phyloP scores from a whole-genome alignment of 2,797 vertebrate species.

The Falco peregrinus region DNA sequence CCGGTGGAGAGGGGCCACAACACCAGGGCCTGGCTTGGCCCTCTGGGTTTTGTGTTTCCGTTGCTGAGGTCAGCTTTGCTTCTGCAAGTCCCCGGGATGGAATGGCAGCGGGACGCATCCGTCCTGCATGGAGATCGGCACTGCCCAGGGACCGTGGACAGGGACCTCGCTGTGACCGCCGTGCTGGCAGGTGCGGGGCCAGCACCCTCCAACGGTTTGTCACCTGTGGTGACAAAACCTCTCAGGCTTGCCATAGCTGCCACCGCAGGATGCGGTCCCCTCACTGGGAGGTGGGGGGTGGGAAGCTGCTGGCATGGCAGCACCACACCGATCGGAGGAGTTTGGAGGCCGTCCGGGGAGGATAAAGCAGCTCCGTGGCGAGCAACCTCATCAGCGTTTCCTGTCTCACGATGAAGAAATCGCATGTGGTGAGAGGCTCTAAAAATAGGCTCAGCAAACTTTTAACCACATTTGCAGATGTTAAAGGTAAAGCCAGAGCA shows the following conservation, averaged over 20 bases:
- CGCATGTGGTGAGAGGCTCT: slow-evolving; percentile 57
- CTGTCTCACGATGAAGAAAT: slow-evolving; percentile 64
- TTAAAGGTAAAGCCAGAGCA: slow-evolving; percentile 60
- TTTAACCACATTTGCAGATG: slow-evolving; percentile 66
- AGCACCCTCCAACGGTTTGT: not conserved
- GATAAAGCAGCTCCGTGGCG: slow-evolving; percentile 8
- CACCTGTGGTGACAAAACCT: not conserved
- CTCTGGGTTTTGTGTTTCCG: not conserved
- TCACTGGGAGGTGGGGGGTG: not conserved
- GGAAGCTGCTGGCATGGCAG: not conserved
- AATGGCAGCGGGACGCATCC: not conserved
- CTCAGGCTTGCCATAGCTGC: not conserved
- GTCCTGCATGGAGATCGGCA: fast-evolving
- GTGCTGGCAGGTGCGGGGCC: not conserved
- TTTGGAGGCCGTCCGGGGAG: not conserved
- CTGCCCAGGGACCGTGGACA: not conserved
- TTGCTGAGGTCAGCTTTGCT: not conserved
- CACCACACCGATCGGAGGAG: not conserved
- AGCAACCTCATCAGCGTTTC: slow-evolving; percentile 59
- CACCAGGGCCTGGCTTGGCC: not conserved
- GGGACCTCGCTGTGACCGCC: not conserved
- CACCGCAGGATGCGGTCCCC: not conserved
- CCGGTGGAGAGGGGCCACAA: not conserved
- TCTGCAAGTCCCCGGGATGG: not conserved
- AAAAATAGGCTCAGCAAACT: slow-evolving; percentile 72